Evolutionary conservation across 2,113 vertebrate genomes (phyloP).

Genomic region (Lichenostomus cassidix): DNA sequence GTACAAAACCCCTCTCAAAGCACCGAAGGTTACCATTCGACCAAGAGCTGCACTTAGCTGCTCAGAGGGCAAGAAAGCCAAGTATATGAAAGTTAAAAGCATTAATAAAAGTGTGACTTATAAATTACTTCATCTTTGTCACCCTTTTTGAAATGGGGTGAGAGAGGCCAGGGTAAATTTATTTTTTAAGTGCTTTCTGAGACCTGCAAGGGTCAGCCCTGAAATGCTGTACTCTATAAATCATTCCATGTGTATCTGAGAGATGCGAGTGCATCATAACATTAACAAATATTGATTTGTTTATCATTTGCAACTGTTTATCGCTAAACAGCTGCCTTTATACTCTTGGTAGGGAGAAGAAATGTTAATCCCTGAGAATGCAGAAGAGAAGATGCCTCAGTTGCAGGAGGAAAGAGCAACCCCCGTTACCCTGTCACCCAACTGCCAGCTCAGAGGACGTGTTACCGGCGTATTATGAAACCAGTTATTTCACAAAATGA

Average conservation of each 20-base stretch:
- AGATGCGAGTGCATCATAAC: slow-evolving; percentile 76
- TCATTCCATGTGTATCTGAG: slow-evolving; percentile 77
- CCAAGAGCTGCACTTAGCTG: slow-evolving; percentile 76
- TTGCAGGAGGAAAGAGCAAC: background rate
- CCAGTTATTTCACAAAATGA: slow-evolving; percentile 49
- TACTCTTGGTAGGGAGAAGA: background rate
- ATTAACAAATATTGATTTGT: slow-evolving; percentile 82
- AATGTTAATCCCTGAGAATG: slow-evolving; percentile 14
- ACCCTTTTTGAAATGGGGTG: slow-evolving; percentile 85
- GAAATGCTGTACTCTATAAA: slow-evolving; percentile 84
- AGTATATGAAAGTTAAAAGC: slow-evolving; percentile 85
- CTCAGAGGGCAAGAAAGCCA: slow-evolving; percentile 78
- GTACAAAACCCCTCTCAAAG: slow-evolving; percentile 77
- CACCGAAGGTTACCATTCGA: slow-evolving; percentile 77
- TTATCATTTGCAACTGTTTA: slow-evolving; percentile 79
- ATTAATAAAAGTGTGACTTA: slow-evolving; percentile 88
- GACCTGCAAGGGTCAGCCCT: slow-evolving; percentile 82
- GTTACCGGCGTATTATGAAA: background rate
- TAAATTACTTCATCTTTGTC: slow-evolving; percentile 90
- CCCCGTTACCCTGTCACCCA: background rate
- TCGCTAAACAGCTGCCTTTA: slow-evolving; percentile 34
- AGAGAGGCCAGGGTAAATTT: slow-evolving; percentile 87
- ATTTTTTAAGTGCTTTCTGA: slow-evolving; percentile 89
- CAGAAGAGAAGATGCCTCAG: background rate
- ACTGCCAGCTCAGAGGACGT: background rate